Evolutionary conservation across 2,888 invertebrate species (phyloP).

Genomic region (Hymenopus coronatus): DNA sequence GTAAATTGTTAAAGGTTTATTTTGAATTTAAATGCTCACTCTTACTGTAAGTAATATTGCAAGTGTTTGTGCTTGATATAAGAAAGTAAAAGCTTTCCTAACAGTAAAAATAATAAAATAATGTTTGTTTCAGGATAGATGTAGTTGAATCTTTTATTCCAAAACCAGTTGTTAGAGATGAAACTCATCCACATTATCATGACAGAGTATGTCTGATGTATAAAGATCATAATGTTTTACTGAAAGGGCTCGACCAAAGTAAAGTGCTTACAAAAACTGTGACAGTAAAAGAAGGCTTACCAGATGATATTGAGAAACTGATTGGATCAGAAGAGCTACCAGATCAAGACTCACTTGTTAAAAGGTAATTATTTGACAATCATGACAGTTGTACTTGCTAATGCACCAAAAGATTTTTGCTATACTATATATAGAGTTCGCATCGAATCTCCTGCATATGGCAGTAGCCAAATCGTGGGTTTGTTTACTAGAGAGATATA

Average conservation of each 20-base stretch:
- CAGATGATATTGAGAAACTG: constrained; percentile 55
- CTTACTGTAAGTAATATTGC: too few relatives aligned
- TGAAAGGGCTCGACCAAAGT: constrained; percentile 75
- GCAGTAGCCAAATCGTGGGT: too few relatives aligned
- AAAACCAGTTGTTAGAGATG: constrained; percentile 48
- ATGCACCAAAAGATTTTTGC: too few relatives aligned
- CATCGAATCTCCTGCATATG: too few relatives aligned
- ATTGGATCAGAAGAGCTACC: constrained; percentile 48
- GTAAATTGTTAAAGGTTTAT: too few relatives aligned
- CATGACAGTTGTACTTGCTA: too few relatives aligned
- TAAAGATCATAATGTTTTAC: constrained; percentile 60
- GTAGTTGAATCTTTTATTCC: neutral
- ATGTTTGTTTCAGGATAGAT: neutral
- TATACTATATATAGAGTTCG: too few relatives aligned
- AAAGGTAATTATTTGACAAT: constrained; percentile 43
- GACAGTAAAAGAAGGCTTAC: constrained; percentile 59
- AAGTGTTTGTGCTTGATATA: too few relatives aligned
- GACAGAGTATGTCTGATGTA: constrained; percentile 58
- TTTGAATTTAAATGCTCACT: too few relatives aligned
- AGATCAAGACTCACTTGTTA: constrained; percentile 57
- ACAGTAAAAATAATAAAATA: neutral
- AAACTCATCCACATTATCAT: constrained; percentile 66
- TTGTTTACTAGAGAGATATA: too few relatives aligned
- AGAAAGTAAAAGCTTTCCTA: neutral
- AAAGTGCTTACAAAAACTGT: constrained; percentile 78